Base-by-base conservation (phyloP, 1,140 invertebrate genomes). In the Hylaeus volcanicus region DNA sequence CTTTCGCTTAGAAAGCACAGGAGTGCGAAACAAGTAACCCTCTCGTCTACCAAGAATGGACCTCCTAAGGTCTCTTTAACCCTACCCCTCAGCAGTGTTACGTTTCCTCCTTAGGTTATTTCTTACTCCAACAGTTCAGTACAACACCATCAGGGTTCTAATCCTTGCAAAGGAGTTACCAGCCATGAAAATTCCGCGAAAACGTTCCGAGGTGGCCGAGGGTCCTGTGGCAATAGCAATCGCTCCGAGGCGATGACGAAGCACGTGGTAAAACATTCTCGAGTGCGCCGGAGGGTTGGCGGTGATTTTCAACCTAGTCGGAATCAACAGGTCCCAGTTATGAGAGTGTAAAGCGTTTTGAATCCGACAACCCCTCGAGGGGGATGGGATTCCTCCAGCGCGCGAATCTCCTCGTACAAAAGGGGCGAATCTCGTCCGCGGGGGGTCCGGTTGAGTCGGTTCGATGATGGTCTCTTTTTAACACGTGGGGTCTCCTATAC, bases 321-420 rank as follows among this genome's bases (percentile, higher is more conserved):
- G 89, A 11, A 93, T 93, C 92, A 93, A 93, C 92, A 93, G 93
- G 92, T 93, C 84, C 81, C 61, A 73, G 90, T 91, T 91, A 92
- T 92, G 89, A 91, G 91, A 92, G 90, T 93, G 91, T 92, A 92
- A 93, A 93, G 86, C 92, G 90, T 93, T 93, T 93, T 93, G 91
- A 93, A 93, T 91, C 88, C 88, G 89, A 66, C 83, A 55, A 81
- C 79, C 90, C 91, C 92, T 92, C 91, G 86, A 91, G 90, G 89
- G 89, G 91, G 85, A 90, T 83, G 90, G 51, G 51, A 92, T 91
- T 86, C 90, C 88, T 90, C 51, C 8, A 9, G 74, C 71, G 88
- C 89, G 89, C 88, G 91, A 92, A 90, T 91, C 89, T 90, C 77
- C 83, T 89, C 85, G 84, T 87, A 76, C 71, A 14, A 83, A 86